Evolutionary conservation across 2,888 invertebrate species (phyloP), one percentile per base, ranked within the genome.

Genomic region (Drosophila tanythrix): DNA sequence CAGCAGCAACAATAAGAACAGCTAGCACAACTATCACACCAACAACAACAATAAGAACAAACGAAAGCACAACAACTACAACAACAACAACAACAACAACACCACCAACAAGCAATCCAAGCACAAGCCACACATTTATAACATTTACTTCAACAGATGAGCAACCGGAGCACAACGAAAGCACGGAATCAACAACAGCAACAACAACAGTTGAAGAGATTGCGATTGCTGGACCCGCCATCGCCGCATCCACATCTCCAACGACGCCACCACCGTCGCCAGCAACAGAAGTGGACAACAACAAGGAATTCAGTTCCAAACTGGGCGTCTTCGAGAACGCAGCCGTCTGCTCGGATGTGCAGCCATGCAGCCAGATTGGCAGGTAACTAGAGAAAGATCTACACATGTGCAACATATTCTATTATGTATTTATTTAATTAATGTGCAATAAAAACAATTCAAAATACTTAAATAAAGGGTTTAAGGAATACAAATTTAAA

Each of bases 271-370:
- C 74, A 1, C 48, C 78, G 2, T 27, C 65, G 2, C n/a, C 66
- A 25, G 60, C 66, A n/a, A 25, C 65, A 15, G 36, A 38, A 7
- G 35, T 38, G 43, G 56, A 61, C 58, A 38, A 25, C 6, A 48
- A 58, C 43, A 52, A 36, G 2, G 7, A 79, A 6, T 91, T 88
- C 36, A 55, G 67, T 1, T 92, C 92, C 1, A 88, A 75, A 51
- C 65, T 92, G 78, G 92, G 92, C 8, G 68, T 91, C 21, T 92
- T 79, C 50, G 69, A 92, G 55, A 94, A 94, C 64, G 96, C 95
- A 1, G 97, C 97, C 0, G 96, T 98, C 10, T 97, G 97, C 90
- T 95, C 97, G 0, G 98, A 98, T 91, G 95, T 95, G 0, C 94
- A 94, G 7, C 94, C 95, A 21, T 98, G 98, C 93, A 97, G 97